phyloP scores from a whole-genome alignment of 1,140 invertebrate species.

The Vanessa atalanta region DNA sequence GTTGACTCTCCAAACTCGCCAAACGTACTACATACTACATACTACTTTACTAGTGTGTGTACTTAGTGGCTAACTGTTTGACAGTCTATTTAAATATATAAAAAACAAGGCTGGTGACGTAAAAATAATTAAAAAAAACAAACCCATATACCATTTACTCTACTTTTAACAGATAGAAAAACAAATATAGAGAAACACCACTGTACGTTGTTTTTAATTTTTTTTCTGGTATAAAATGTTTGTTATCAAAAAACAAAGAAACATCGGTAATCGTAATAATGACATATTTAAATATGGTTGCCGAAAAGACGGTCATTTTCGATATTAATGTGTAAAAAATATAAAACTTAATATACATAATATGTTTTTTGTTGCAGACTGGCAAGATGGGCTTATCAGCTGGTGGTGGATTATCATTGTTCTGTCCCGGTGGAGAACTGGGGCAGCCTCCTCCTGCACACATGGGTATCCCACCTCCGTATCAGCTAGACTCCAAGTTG shows the following conservation, averaged over 20 bases:
- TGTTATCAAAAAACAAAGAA: conserved; percentile 6
- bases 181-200: neutral
- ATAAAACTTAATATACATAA: neutral
- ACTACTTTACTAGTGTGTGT: no score
- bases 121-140: no score
- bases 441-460: conserved; percentile 97
- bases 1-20: no score
- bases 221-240: neutral
- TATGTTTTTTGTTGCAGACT: conserved; percentile 86
- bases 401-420: conserved; percentile 88
- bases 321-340: neutral
- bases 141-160: no score
- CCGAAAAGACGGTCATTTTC: neutral
- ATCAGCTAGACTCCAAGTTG: conserved; percentile 91
- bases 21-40: no score
- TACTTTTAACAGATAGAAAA: neutral
- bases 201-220: neutral
- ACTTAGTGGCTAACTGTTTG: no score
- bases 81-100: no score
- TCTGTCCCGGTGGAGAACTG: conserved; percentile 94
- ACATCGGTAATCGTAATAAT: neutral
- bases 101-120: no score
- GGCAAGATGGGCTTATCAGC: conserved; percentile 92
- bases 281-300: conserved; percentile 9
- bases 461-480: conserved; percentile 97